phyloP scores from a whole-genome alignment of 2,797 vertebrate species.

The Monodelphis domestica region DNA sequence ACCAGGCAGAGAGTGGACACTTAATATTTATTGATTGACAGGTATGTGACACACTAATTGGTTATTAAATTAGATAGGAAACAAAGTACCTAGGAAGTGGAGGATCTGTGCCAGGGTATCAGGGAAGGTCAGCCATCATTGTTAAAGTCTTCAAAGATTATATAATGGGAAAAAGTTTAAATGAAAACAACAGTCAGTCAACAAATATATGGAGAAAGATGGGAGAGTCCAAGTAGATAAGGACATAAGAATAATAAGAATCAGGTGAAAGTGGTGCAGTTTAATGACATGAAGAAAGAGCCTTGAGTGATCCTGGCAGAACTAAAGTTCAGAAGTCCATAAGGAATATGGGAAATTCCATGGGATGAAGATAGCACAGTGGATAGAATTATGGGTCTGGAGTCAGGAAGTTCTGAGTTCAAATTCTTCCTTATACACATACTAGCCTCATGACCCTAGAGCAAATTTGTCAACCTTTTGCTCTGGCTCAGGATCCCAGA shows the following conservation, averaged over 20 bases:
- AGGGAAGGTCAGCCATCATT: background rate
- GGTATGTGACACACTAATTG: background rate
- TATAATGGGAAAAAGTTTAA: background rate
- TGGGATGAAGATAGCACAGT: background rate
- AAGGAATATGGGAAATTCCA: background rate
- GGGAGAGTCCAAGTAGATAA: background rate
- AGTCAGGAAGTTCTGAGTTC: background rate
- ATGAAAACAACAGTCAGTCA: background rate
- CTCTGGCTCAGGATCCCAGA: conserved; percentile 1
- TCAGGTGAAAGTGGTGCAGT: background rate
- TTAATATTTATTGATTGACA: background rate
- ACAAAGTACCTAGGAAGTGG: background rate
- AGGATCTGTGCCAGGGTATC: background rate
- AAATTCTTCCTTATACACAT: background rate
- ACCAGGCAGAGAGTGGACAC: background rate
- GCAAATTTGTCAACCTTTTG: background rate
- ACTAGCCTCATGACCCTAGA: background rate
- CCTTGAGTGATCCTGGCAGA: background rate
- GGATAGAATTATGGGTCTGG: background rate
- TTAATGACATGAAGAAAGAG: background rate
- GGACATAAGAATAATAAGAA: background rate
- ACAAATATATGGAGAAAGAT: background rate
- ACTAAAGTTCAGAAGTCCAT: background rate
- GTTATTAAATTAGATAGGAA: background rate
- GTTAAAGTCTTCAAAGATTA: background rate